Evolutionary conservation across 1,140 invertebrate genomes (phyloP).

Genomic region (Centruroides sculpturatus): DNA sequence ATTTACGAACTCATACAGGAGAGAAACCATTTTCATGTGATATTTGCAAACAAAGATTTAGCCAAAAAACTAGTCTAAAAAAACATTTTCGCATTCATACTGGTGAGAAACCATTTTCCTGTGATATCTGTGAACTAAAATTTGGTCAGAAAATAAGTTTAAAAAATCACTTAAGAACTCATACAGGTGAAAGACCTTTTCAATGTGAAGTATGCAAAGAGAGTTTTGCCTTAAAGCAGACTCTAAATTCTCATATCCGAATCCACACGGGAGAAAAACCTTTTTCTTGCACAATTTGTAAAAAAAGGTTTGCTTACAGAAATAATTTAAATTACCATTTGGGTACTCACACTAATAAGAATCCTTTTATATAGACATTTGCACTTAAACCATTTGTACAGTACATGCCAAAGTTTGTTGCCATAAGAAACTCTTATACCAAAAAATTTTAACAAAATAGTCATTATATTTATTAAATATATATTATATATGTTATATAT

Average conservation of each 20-base stretch:
- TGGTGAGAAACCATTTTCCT: constrained; percentile 15
- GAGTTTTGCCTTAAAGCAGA: constrained; percentile 8
- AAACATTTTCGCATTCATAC: constrained; percentile 17
- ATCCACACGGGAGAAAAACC: constrained; percentile 16
- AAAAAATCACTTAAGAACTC: constrained; percentile 7
- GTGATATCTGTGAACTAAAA: constrained; percentile 15
- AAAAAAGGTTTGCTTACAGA: constrained; percentile 5
- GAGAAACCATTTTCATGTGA: constrained; percentile 9
- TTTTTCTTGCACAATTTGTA: constrained; percentile 11
- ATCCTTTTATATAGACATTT: not conserved
- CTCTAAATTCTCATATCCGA: constrained; percentile 13
- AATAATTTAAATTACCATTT: constrained; percentile 12
- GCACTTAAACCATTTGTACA: no score
- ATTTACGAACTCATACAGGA: constrained; percentile 9
- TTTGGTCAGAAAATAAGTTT: constrained; percentile 11
- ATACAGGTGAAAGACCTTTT: constrained; percentile 4
- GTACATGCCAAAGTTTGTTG: no score
- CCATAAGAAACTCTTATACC: no score
- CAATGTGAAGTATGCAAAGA: no score
- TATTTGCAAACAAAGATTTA: constrained; percentile 12
- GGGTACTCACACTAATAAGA: constrained; percentile 5
- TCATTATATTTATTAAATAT: no score
- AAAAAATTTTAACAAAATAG: no score
- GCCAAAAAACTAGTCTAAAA: constrained; percentile 4
- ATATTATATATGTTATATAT: no score